A percentile compares a stretch with the other conserved stretches of the same genome.
Evolutionary conservation across 2,888 invertebrate species (phyloP).

Genomic region (Lepidochitona cinerea): DNA sequence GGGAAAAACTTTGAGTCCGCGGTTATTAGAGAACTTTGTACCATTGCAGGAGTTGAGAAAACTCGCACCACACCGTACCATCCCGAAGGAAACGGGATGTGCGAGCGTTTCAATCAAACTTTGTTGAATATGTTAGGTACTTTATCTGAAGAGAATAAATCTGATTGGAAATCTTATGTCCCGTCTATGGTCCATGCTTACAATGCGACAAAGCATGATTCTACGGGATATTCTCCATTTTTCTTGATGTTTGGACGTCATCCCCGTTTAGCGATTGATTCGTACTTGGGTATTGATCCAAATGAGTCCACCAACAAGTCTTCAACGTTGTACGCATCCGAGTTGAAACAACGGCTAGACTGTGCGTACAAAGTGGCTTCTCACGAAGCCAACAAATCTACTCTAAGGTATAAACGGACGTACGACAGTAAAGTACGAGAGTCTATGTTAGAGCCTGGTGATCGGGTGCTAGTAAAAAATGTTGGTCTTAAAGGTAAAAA

Average conservation of each 20-base stretch:
- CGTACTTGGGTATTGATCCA: neutral
- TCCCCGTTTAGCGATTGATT: slow-evolving; percentile 13
- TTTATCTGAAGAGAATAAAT: neutral
- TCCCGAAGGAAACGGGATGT: slow-evolving; percentile 1
- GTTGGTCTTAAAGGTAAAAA: slow-evolving; percentile 11
- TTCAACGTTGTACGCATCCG: neutral
- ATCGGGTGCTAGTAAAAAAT: neutral
- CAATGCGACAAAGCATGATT: slow-evolving; percentile 10
- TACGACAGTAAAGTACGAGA: slow-evolving; percentile 1
- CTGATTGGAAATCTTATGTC: slow-evolving; percentile 7
- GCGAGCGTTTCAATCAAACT: slow-evolving; percentile 11
- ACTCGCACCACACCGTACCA: slow-evolving; percentile 3
- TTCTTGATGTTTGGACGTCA: slow-evolving; percentile 16
- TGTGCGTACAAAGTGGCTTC: slow-evolving; percentile 5
- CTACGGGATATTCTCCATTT: slow-evolving; percentile 11
- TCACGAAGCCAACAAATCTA: neutral
- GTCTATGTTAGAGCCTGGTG: slow-evolving; percentile 3
- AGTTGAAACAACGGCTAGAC: neutral
- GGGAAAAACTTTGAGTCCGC: neutral
- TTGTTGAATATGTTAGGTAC: slow-evolving; percentile 8
- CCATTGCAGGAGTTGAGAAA: neutral
- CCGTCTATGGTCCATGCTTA: slow-evolving; percentile 6
- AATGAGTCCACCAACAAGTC: neutral
- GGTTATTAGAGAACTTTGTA: neutral
- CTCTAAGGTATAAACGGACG: neutral